Conservation (phyloP, 2,888 invertebrate species). For the Brassicogethes aeneus region DNA sequence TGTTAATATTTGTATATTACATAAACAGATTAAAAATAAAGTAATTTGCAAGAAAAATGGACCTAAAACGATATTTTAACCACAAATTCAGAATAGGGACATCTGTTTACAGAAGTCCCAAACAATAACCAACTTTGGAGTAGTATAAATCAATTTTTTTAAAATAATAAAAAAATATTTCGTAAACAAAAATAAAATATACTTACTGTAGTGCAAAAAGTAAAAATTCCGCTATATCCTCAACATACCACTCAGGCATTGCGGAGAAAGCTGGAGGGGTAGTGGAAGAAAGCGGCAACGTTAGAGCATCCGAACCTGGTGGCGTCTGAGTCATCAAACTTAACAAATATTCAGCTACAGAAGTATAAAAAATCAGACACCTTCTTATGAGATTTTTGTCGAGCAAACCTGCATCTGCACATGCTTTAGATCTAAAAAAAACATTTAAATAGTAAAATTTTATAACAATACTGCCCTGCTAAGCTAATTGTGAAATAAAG, state of each 20-base stretch:
- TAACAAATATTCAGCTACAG: slow-evolving; percentile 72
- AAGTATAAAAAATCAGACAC: slow-evolving; percentile 79
- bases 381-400: slow-evolving; percentile 76
- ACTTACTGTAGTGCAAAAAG: slow-evolving; percentile 88
- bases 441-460: slow-evolving; percentile 29
- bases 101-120: too few species aligned
- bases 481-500: too few species aligned
- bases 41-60: too few species aligned
- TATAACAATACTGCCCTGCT: too few species aligned
- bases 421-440: slow-evolving; percentile 71
- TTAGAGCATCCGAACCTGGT: slow-evolving; percentile 42
- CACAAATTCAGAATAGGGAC: too few species aligned
- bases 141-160: too few species aligned
- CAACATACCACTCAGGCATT: slow-evolving; percentile 95
- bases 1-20: too few species aligned
- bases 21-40: too few species aligned
- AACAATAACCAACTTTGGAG: too few species aligned
- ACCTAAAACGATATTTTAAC: too few species aligned
- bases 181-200: background rate
- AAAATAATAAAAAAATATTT: background rate
- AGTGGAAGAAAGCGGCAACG: slow-evolving; percentile 50
- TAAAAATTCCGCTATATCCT: slow-evolving; percentile 94
- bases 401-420: slow-evolving; percentile 82
- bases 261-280: slow-evolving; percentile 74
- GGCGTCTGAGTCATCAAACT: slow-evolving; percentile 51